These are phyloP conservation scores for Leptopilina drosophilae DNA, from an alignment of 2,888 invertebrate species.

Conservation along the genomic window DNA sequence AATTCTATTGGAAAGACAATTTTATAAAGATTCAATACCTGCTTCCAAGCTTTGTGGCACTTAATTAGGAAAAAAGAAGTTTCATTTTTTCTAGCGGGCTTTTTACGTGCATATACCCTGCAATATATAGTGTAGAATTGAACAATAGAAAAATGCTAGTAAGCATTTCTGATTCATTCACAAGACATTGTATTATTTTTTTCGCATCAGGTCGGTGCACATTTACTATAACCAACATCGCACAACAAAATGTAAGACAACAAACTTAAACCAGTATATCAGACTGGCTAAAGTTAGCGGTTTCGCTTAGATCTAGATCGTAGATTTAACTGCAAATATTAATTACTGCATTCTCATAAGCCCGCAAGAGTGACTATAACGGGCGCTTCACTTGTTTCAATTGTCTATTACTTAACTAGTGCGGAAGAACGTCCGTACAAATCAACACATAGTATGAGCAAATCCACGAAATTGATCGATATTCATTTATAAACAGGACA, in stretches of 20 bases:
- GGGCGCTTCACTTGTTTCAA: conserved; percentile 27
- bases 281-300: conserved; percentile 63
- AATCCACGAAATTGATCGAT: no score
- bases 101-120: no score
- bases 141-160: conserved; percentile 29
- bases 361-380: conserved; percentile 39
- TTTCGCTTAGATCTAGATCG: conserved; percentile 71
- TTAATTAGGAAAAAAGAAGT: no score
- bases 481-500: no score
- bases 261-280: conserved; percentile 66
- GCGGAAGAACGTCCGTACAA: conserved; percentile 31
- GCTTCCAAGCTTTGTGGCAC: no score
- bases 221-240: conserved; percentile 44
- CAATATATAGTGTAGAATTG: neutral
- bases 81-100: no score
- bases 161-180: conserved; percentile 36
- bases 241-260: conserved; percentile 61
- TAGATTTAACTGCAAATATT: conserved; percentile 70
- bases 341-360: conserved; percentile 53
- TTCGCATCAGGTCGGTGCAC: conserved; percentile 60
- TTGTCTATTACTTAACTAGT: conserved; percentile 36
- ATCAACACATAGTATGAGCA: neutral
- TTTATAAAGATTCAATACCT: no score
- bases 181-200: conserved; percentile 5
- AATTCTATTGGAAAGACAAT: no score